Conservation (phyloP, 2,797 vertebrate species). For the Sphaeramia orbicularis region DNA sequence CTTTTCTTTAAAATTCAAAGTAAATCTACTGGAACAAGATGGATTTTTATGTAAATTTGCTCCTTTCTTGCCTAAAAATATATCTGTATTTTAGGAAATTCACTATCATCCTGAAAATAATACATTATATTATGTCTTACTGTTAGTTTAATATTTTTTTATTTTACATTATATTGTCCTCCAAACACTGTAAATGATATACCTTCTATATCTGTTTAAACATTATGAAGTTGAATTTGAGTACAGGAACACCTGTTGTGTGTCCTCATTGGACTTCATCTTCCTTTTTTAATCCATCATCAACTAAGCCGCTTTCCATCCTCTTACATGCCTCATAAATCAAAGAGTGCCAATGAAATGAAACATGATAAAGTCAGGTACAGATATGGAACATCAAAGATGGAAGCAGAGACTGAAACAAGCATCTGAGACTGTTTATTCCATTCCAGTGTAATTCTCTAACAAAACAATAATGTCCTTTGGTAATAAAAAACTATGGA, state of each 20-base stretch:
- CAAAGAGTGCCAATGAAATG: slow-evolving; percentile 28
- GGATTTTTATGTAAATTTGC: background rate
- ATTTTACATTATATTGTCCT: no score
- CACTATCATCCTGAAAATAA: no score
- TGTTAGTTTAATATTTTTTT: no score
- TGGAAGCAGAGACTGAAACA: slow-evolving; percentile 11
- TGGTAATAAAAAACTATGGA: slow-evolving; percentile 32
- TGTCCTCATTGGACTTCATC: slow-evolving; percentile 15
- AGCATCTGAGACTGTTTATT: slow-evolving; percentile 37
- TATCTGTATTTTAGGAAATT: no score
- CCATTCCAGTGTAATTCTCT: slow-evolving; percentile 39
- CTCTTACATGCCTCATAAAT: slow-evolving; percentile 30
- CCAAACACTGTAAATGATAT: background rate
- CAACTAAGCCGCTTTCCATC: slow-evolving; percentile 41
- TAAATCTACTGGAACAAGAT: background rate
- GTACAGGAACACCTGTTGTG: slow-evolving; percentile 44
- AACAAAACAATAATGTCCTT: slow-evolving; percentile 52
- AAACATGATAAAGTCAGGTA: slow-evolving; percentile 62
- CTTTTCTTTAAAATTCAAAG: background rate
- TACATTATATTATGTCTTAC: no score
- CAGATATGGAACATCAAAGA: slow-evolving; percentile 43
- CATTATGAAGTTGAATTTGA: slow-evolving; percentile 10
- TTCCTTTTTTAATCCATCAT: slow-evolving; percentile 49
- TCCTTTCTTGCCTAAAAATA: background rate
- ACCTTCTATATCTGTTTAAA: slow-evolving; percentile 46